Conservation (phyloP, 2,797 vertebrate species). For the Peromyscus eremicus region DNA sequence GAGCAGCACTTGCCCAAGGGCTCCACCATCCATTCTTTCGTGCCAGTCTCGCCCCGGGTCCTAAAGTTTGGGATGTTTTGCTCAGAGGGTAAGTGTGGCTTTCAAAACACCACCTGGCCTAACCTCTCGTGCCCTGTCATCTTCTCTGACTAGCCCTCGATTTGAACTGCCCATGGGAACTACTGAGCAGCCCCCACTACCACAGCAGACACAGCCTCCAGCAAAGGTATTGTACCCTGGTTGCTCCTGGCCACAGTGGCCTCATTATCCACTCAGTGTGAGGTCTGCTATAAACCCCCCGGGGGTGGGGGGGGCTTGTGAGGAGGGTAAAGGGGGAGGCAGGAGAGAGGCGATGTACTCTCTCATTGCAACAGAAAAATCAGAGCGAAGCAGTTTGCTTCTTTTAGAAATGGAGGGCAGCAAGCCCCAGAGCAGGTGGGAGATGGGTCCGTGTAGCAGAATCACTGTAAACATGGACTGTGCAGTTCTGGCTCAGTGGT, state of each 20-base stretch:
- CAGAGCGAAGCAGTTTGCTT: not conserved
- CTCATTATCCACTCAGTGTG: not conserved
- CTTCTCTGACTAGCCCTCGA: constrained; percentile 92
- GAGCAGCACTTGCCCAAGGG: not conserved
- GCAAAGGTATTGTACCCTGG: constrained; percentile 91
- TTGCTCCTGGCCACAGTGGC: not conserved
- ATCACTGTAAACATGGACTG: not conserved
- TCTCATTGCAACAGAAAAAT: not conserved
- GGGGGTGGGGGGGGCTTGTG: not conserved
- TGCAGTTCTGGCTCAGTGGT: no score
- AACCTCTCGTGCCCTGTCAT: constrained; percentile 24
- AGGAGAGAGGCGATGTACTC: not conserved
- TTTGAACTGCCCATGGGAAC: constrained; percentile 99
- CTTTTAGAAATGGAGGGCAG: not conserved
- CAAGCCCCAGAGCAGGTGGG: not conserved
- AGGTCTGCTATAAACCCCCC: not conserved
- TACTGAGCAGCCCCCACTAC: constrained; percentile 96
- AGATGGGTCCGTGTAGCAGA: not conserved
- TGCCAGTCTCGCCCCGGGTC: rapidly evolving
- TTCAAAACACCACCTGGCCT: not conserved
- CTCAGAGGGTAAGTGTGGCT: not conserved
- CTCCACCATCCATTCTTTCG: not conserved
- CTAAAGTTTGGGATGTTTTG: not conserved
- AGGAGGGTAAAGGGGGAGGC: not conserved
- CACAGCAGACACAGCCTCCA: constrained; percentile 94